phyloP scores from a whole-genome alignment of 2,113 vertebrate genomes.

The Promerops cafer region DNA sequence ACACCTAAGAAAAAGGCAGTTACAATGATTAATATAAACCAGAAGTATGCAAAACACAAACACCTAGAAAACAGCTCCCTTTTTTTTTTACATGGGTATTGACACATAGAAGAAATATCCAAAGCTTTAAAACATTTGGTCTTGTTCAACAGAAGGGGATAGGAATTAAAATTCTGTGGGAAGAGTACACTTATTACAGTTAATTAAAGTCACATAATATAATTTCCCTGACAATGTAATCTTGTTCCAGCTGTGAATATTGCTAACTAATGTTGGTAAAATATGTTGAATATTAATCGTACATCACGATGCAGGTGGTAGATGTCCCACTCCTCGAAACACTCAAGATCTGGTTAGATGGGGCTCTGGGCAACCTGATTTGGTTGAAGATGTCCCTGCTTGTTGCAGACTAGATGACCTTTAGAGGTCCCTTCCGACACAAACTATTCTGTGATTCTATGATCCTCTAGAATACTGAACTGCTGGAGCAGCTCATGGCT shows the following conservation, averaged over 20 bases:
- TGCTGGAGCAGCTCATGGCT: background rate
- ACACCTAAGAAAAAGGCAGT: slow-evolving; percentile 64
- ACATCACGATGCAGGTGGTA: background rate
- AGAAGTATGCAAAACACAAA: background rate
- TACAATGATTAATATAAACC: background rate
- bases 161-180: background rate
- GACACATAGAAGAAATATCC: background rate
- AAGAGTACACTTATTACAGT: background rate
- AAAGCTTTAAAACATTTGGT: background rate
- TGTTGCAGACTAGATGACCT: background rate
- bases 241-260: background rate
- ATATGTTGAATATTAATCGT: background rate
- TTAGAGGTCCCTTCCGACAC: background rate
- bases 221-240: background rate
- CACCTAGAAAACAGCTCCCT: background rate
- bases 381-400: background rate
- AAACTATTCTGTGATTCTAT: background rate
- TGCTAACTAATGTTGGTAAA: background rate
- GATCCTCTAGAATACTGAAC: background rate
- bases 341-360: background rate
- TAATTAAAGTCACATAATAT: background rate
- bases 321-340: background rate
- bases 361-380: background rate
- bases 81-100: background rate
- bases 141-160: background rate